A percentile compares a stretch with the other conserved stretches of the same genome.
Conservation (phyloP, 2,888 invertebrate genomes). For the Andrena marginata region DNA sequence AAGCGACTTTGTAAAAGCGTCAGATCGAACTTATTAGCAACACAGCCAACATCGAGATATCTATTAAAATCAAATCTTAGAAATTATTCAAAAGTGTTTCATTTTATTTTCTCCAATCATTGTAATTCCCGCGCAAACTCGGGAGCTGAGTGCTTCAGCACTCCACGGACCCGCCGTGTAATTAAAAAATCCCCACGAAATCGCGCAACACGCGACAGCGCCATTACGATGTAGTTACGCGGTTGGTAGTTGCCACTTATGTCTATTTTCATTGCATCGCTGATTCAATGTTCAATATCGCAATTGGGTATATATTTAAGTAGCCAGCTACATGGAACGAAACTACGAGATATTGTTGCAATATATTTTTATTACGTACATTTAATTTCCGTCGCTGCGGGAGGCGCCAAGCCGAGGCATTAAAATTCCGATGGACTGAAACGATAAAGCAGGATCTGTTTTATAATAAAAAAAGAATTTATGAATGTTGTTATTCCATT, state of each 20-base stretch:
- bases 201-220: background rate
- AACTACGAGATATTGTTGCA: slow-evolving; percentile 1
- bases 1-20: too few relatives aligned
- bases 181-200: too few relatives aligned
- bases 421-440: background rate
- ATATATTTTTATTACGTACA: background rate
- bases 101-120: background rate
- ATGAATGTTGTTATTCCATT: slow-evolving; percentile 18
- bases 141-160: too few relatives aligned
- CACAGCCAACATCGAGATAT: too few relatives aligned
- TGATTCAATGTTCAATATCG: slow-evolving; percentile 11
- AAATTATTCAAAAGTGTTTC: background rate
- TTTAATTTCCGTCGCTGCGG: background rate
- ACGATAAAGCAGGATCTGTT: background rate
- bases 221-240: background rate
- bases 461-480: background rate
- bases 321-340: background rate
- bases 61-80: background rate
- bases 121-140: background rate
- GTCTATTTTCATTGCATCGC: slow-evolving; percentile 34
- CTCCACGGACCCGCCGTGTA: too few relatives aligned
- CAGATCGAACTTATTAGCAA: too few relatives aligned
- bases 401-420: background rate
- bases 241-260: slow-evolving; percentile 39
- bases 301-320: background rate